Conservation (phyloP, 2,888 invertebrate species). For the Trissonchulus sp. region DNA sequence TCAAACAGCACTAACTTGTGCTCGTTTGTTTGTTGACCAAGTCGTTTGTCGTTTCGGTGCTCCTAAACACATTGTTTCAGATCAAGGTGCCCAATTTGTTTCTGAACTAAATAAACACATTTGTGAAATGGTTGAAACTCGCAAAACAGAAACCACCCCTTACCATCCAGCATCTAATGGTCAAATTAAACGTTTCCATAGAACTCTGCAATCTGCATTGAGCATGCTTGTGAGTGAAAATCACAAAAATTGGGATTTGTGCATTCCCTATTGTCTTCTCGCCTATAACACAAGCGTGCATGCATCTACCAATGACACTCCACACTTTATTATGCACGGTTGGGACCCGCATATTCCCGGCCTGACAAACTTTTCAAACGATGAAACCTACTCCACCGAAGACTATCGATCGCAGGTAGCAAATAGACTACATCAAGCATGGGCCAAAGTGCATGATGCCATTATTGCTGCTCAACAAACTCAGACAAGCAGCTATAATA, state of each 20-base stretch:
- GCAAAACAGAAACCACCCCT: background rate
- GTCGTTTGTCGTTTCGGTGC: no score
- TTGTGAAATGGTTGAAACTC: background rate
- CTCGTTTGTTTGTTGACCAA: background rate
- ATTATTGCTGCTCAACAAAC: no score
- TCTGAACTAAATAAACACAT: background rate
- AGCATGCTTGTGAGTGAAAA: background rate
- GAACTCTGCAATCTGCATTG: background rate
- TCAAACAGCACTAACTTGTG: no score
- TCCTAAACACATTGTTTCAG: no score
- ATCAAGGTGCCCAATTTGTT: no score
- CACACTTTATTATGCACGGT: background rate
- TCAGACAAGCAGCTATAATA: no score
- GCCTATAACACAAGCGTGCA: background rate
- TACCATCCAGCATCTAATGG: no score
- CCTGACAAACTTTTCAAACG: background rate
- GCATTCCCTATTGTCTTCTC: background rate
- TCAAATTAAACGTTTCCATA: background rate
- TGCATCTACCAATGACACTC: background rate
- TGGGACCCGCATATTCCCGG: constrained; percentile 5
- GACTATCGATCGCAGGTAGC: no score
- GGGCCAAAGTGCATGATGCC: no score
- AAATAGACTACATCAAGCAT: no score
- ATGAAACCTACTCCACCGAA: background rate
- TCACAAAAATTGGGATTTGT: background rate